These are phyloP conservation scores for Drosophila setosimentum DNA, from an alignment of 2,888 invertebrate species.

Conservation along the genomic window DNA sequence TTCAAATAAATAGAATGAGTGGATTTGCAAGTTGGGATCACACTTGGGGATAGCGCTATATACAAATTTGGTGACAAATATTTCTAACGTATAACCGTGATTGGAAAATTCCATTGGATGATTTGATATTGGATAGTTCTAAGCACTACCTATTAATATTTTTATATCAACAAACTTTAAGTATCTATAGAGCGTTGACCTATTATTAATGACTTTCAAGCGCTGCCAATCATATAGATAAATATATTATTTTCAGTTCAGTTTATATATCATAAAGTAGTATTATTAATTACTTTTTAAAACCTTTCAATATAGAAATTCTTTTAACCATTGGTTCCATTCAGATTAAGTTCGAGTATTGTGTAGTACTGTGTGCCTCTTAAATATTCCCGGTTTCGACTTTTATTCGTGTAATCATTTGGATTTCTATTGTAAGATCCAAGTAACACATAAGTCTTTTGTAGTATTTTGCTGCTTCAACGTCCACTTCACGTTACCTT, in stretches of 20 bases:
- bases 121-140: not conserved
- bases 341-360: not conserved
- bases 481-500: constrained; percentile 38
- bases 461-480: constrained; percentile 34
- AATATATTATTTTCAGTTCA: not conserved
- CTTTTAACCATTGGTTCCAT: not conserved
- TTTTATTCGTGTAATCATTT: constrained; percentile 10
- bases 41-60: not conserved
- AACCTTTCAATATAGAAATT: not conserved
- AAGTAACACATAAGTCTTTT: constrained; percentile 19
- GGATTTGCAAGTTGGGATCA: constrained; percentile 15
- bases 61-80: constrained; percentile 13
- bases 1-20: constrained; percentile 41
- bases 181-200: not conserved
- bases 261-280: not conserved
- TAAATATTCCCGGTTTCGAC: not conserved
- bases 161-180: not conserved
- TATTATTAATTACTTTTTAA: not conserved
- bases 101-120: not conserved
- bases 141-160: not conserved
- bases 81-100: not conserved
- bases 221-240: not conserved
- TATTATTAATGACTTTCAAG: not conserved
- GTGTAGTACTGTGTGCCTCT: not conserved
- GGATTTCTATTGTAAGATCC: constrained; percentile 27